These are phyloP conservation scores for Bruchidius siliquastri DNA, from an alignment of 2,888 invertebrate genomes.

Conservation along the genomic window DNA sequence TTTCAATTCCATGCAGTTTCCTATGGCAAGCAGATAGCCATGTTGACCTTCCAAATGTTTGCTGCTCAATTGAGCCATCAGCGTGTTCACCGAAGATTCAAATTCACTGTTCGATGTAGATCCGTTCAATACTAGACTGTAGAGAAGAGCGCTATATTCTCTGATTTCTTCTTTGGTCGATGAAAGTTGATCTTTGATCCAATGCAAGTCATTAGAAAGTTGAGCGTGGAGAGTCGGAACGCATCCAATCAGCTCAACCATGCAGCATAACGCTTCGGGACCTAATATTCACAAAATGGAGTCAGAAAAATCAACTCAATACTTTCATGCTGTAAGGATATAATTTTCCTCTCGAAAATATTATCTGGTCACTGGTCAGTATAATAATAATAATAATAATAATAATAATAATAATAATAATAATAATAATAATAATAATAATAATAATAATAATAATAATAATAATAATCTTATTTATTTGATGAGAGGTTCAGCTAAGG, in stretches of 20 bases:
- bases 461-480: too few relatives aligned
- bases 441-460: too few relatives aligned
- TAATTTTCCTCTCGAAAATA: too few relatives aligned
- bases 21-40: constrained; percentile 69
- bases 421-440: too few relatives aligned
- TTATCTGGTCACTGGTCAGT: too few relatives aligned
- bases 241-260: constrained; percentile 81
- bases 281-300: constrained; percentile 43
- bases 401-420: too few relatives aligned
- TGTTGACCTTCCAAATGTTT: constrained; percentile 72
- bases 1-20: constrained; percentile 66
- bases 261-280: constrained; percentile 64
- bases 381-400: too few relatives aligned
- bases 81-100: constrained; percentile 53
- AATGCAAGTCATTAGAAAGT: constrained; percentile 60
- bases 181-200: constrained; percentile 58
- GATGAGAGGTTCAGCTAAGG: too few relatives aligned
- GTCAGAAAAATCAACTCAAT: too few relatives aligned
- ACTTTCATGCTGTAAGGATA: too few relatives aligned
- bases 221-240: constrained; percentile 65
- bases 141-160: constrained; percentile 68
- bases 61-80: constrained; percentile 52
- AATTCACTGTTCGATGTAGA: constrained; percentile 55
- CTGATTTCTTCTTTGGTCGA: constrained; percentile 75
- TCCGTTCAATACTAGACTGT: constrained; percentile 59